Evolutionary conservation across 2,113 vertebrate genomes (phyloP), one percentile per base, ranked within the genome.

Genomic region (Aptenodytes forsteri): DNA sequence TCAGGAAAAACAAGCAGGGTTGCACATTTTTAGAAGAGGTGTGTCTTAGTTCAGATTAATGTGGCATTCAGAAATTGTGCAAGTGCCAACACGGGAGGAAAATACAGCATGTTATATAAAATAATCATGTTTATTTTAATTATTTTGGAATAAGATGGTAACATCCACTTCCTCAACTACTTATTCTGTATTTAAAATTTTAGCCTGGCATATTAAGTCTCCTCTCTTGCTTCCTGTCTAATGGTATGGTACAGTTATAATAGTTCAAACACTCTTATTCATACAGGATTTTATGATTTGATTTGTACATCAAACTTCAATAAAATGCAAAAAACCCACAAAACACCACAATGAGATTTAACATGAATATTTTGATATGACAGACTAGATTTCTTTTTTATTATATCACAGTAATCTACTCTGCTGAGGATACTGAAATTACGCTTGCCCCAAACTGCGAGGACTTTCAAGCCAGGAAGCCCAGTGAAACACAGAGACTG

Each of bases 1-100:
- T 69, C 62, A 66, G 58, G 70, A 61, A 87, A 93, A 89, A 56
- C 34, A 77, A 77, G 49, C 25, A 64, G 9, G 50, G 83, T 7
- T 85, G 40, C 34, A 83, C 93, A 91, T 95, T 96, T 96, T 91
- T 95, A 50, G 47, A 85, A 83, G 84, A 95, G 87, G 93, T 77
- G 94, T 91, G 91, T 77, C 87, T 81, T 50, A 46, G 30, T n/a
- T 66, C 87, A 91, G 75, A 90, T 78, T 92, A 93, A 83, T 7
- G 49, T 42, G 81, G 80, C 91, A 80, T 94, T 95, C 75, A 58
- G 56, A 96, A 95, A 66, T 29, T 1, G 0, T 70, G 38, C n/a
- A 56, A 89, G 62, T 80, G 78, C 75, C 91, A 94, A 83, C 62
- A 36, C 0, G 4, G 73, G 65, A 78, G 66, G 49, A 79, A 94